Base-by-base conservation (phyloP, 2,797 vertebrate species). In the Epinephelus malabaricus region DNA sequence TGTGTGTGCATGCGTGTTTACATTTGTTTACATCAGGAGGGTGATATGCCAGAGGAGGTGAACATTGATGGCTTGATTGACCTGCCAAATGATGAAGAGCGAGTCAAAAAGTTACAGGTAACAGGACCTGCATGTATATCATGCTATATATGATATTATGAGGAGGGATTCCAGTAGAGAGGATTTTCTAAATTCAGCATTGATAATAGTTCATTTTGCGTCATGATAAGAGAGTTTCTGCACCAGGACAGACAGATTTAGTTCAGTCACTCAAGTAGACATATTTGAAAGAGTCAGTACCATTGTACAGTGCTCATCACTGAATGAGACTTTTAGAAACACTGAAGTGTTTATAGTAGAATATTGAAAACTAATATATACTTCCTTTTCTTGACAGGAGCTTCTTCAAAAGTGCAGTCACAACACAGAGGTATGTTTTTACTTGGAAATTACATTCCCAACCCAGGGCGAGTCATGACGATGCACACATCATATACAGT, bases 61-160 rank as follows among this genome's bases (percentile, higher is more conserved):
- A 97, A 96, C 87, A 97, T 98, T 0, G 97, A 98, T 1, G 95
- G 96, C 1, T 63, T 98, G 73, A 86, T 98, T 72, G 96, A 96
- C 76, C 78, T 97, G 73, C 94, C 95, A 0, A 93, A 78, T 9
- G 96, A 96, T 12, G 95, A 95, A 49, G 92, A 96, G 38, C 85
- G 96, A 71, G 81, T 93, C 18, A 86, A 53, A 40, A 96, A 94
- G 78, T 86, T 98, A 69, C 94, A 96, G 96, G 97, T 97, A 78
- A 78, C 3, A 6, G 3, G 8, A 56, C 1, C 9, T 7, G 7
- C 0, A 0, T 17, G 13, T 5, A 3, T 51, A 19, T 9, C 13
- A 25, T 2, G 18, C 58, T 59, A 14, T 23, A 11, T 34, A 8
- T 34, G 34, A 34, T 34, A 34, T 8, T 34, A 8, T 34, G 15